Conservation (phyloP, 2,888 invertebrate species). For the Cephalotes varians region DNA sequence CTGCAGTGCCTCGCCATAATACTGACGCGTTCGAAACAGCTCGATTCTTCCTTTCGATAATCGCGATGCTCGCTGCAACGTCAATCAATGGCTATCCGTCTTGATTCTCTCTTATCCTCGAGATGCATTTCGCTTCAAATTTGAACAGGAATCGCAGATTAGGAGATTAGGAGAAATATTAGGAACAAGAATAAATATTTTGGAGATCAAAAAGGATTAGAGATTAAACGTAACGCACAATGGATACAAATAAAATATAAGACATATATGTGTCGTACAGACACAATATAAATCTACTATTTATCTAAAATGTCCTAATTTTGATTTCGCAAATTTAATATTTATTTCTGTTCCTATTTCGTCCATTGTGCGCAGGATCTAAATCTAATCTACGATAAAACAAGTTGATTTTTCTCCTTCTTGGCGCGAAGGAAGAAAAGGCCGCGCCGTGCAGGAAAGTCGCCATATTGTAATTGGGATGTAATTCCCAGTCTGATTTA, state of each 20-base stretch:
- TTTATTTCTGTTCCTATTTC: too few species aligned
- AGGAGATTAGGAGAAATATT: too few species aligned
- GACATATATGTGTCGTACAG: too few species aligned
- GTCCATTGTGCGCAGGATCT: too few species aligned
- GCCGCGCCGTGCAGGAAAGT: not conserved
- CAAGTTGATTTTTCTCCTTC: not conserved
- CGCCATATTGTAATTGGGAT: not conserved
- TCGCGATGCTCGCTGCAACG: not conserved
- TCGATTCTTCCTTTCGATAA: not conserved
- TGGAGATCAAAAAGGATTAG: too few species aligned
- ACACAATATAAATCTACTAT: too few species aligned
- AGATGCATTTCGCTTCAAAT: not conserved
- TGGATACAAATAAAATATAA: too few species aligned
- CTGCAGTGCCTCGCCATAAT: not conserved
- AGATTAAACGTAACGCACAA: too few species aligned
- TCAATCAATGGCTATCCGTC: not conserved
- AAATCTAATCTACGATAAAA: not conserved
- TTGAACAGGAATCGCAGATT: not conserved
- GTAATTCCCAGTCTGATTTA: not conserved
- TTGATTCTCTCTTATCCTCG: not conserved
- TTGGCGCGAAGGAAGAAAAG: not conserved
- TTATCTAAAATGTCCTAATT: too few species aligned
- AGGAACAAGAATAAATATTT: too few species aligned
- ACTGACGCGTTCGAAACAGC: not conserved
- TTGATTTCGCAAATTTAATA: too few species aligned